Evolutionary conservation across 2,113 vertebrate species (phyloP), one percentile per base, ranked within the genome.

Genomic region (Corydoras sp.): DNA sequence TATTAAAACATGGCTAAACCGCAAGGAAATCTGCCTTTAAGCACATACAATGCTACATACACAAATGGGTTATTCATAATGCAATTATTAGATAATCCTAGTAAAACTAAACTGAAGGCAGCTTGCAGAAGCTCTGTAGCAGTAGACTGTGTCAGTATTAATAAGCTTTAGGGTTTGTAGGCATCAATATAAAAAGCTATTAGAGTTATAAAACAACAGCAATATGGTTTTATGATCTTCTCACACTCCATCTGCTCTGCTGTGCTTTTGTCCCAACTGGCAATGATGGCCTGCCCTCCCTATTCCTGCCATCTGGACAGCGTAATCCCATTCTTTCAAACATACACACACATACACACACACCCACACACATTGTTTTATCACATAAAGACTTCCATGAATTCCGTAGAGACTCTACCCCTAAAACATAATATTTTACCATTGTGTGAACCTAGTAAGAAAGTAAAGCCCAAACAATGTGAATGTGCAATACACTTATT

Each of bases 181-280:
- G 69, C 76, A 15, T 81, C 81, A 71, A 74, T 84, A 80, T 75
- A 84, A 73, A 66, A 77, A 79, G 80, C 81, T 74, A 84, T 82
- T 82, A 85, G 78, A 79, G 79, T 77, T 76, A 83, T 85, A 84
- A 85, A 76, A 82, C 60, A 58, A 65, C 70, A 80, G 72, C 85
- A 85, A 86, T 86, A 79, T 83, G 82, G 80, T 87, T 88, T 87
- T 83, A 87, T 86, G 83, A 83, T 73, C 81, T 81, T 73, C 80
- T 84, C 81, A 82, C 85, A 74, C 76, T 76, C 85, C 85, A 86
- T 85, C 85, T 88, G 85, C 75, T 85, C 75, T 11, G 62, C 56
- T 78, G 78, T 80, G 68, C 82, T 81, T 65, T 65, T 77, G 74
- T 77, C 74, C 69, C 69, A 73, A 74, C 80, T 79, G 69, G 73